These are phyloP conservation scores for Cettia cetti DNA, from an alignment of 2,113 vertebrate genomes.

Conservation along the genomic window DNA sequence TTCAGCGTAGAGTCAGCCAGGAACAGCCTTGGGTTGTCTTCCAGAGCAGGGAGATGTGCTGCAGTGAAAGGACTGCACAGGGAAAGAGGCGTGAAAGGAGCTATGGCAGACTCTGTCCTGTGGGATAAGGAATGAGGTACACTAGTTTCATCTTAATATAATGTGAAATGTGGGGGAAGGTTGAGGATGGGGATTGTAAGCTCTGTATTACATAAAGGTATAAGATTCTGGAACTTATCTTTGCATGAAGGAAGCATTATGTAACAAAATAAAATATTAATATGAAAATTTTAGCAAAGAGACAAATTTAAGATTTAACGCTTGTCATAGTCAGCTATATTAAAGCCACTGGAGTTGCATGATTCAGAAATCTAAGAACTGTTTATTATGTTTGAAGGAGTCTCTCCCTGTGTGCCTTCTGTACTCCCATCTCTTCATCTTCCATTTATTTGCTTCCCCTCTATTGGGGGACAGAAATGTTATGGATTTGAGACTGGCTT, in stretches of 20 bases:
- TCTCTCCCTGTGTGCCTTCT: not conserved
- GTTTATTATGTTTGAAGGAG: not conserved
- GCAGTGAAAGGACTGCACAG: not conserved
- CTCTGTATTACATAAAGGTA: not conserved
- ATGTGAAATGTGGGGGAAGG: not conserved
- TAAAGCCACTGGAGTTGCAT: not conserved
- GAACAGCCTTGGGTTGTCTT: not conserved
- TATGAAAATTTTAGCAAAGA: not conserved
- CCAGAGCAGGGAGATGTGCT: not conserved
- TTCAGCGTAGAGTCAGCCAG: not conserved
- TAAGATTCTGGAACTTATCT: not conserved
- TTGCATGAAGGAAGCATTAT: not conserved
- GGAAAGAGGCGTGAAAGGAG: not conserved
- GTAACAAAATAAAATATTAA: conserved; percentile 40
- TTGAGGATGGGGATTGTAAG: not conserved
- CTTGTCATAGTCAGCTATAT: not conserved
- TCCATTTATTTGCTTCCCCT: not conserved
- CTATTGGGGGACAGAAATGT: not conserved
- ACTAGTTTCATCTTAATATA: not conserved
- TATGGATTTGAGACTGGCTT: not conserved
- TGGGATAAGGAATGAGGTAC: not conserved
- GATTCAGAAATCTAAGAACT: not conserved
- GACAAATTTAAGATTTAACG: not conserved
- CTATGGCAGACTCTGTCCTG: not conserved
- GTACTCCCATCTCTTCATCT: not conserved